Base-by-base conservation (phyloP, 2,888 invertebrate species). In the Caenorhabditis sp. region DNA sequence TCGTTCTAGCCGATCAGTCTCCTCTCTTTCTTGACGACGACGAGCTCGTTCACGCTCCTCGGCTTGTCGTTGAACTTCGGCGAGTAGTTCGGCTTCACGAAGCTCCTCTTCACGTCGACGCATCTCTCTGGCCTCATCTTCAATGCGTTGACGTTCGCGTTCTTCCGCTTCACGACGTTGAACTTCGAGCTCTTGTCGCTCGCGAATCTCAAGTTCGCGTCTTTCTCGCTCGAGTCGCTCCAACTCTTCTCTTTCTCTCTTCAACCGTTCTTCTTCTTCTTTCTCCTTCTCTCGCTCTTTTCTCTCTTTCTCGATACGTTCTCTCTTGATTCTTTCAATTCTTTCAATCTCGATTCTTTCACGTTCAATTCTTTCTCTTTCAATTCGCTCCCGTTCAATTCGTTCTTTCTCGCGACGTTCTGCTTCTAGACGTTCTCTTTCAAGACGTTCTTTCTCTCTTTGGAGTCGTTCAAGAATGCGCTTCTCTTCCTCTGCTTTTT, bases 291-390 rank as follows among this genome's bases (percentile, higher is more conserved):
- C 81, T n/a, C 70, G 61, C 21, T 84, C 82, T 19, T 67, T 59
- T 27, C 80, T 72, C 58, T 86, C 84, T 53, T 77, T 69, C 62
- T 86, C 86, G 62, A 86, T 84, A 24, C 86, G 78, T 71, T 84
- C 75, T 61, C 76, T 72, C 51, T 82, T 78, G 43, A 80, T 76
- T 51, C 80, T 64, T 63, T 79, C 79, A 51, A 79, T 78, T 69
- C 79, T 66, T 8, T 76, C 81, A 60, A 74, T 79, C 59, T 83
- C 83, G 31, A 77, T 65, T 64, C 81, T 64, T 66, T 85, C 86
- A 21, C 78, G 57, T 63, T 74, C 74, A 43, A 74, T 62, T 66
- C 82, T 67, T 66, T 86, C 86, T 24, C 79, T 50, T 57, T 74
- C 69, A 49, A 74, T 66, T 59, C 82, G 66, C 10, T 66, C 75